Base-by-base conservation (phyloP, 2,888 invertebrate genomes). In the Arenicola marina region DNA sequence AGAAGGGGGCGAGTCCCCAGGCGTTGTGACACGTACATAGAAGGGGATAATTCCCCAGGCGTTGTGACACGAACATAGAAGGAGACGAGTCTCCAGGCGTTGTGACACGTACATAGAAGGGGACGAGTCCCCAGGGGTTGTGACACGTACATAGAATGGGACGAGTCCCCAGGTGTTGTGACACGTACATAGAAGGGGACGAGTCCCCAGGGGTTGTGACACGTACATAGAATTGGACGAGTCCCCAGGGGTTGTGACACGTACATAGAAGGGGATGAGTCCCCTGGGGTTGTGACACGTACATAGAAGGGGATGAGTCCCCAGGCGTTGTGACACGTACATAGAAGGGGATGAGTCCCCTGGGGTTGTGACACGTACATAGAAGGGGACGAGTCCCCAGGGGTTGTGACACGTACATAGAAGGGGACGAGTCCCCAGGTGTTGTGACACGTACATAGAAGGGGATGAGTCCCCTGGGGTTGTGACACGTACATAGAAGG, bases 221-320 rank as follows among this genome's bases (percentile, higher is more conserved):
- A 65, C 76, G 73, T 70, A 83, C 83, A 73, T 74, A 81, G 69
- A 83, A 79, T 32, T 83, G 83, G 59, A 77, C 76, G 32, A 82
- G 73, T 24, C 83, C 83, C 28, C 76, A n/a, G n/a, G n/a, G n/a
- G n/a, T n/a, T n/a, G n/a, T n/a, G n/a, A n/a, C n/a, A 65, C 76
- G 73, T 70, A 83, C 83, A 73, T 74, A 81, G 69, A 83, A 79
- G 31, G 83, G 83, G 59, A 77, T 76, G 32, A 82, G 73, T 24
- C 83, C 83, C 28, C 76, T n/a, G n/a, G n/a, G n/a, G n/a, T n/a
- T n/a, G n/a, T n/a, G n/a, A n/a, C n/a, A 65, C 76, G 73, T 70
- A 83, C 83, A 73, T 74, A 81, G 69, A 83, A 79, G 31, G 83
- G 83, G 59, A 77, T 76, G 32, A 82, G 73, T 24, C 83, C 83